Conservation (phyloP, 2,888 invertebrate genomes). For the Paralinhomoeus sp. region DNA sequence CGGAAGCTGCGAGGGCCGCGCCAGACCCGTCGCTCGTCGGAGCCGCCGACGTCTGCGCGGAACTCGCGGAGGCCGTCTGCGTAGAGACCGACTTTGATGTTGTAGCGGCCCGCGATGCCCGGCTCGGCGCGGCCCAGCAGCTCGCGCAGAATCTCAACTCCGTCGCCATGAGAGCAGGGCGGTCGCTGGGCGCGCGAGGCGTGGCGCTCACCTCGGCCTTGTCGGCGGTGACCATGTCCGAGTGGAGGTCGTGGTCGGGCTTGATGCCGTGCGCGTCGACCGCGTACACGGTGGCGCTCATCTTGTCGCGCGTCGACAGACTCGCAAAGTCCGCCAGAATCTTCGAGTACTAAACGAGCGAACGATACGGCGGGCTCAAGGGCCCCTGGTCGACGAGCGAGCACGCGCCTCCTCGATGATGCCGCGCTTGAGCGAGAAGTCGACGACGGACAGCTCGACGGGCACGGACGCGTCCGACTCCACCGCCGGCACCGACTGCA, state of each 20-base stretch:
- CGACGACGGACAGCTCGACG: not conserved
- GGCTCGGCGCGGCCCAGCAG: conserved; percentile 2
- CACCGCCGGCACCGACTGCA: not conserved
- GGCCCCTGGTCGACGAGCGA: too few relatives aligned
- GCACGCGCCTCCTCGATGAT: not conserved
- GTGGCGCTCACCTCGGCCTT: too few relatives aligned
- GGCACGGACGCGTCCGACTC: not conserved
- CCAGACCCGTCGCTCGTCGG: not conserved
- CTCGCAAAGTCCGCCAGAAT: too few relatives aligned
- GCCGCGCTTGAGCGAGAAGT: not conserved
- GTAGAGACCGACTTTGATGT: conserved; percentile 1
- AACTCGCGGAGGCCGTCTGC: not conserved
- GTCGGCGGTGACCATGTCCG: too few relatives aligned
- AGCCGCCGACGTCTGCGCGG: not conserved
- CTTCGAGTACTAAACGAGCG: too few relatives aligned
- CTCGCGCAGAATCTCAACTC: not conserved
- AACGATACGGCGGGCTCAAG: too few relatives aligned
- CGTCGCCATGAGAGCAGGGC: too few relatives aligned
- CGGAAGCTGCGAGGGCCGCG: not conserved
- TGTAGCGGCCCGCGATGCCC: not conserved
- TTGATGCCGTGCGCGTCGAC: too few relatives aligned
- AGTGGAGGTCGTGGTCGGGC: too few relatives aligned
- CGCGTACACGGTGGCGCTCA: too few relatives aligned
- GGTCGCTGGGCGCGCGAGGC: too few relatives aligned
- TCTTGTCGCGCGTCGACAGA: too few relatives aligned